These are phyloP conservation scores for Drosophila grimshawi DNA, from an alignment of 1,140 invertebrate genomes.

Conservation along the genomic window DNA sequence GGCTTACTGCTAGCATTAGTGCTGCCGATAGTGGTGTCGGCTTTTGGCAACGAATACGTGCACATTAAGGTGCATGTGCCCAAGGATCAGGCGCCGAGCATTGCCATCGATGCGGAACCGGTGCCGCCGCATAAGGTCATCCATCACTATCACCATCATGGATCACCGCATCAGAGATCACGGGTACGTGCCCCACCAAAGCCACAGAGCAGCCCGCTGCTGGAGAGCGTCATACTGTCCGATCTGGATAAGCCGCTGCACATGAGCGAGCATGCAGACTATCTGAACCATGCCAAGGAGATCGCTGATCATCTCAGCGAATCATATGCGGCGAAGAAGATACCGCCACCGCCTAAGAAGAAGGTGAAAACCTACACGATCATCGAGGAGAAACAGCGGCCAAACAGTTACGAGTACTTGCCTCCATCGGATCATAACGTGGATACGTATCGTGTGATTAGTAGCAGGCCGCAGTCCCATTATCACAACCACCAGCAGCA, in stretches of 20 bases:
- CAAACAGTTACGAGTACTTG: slow-evolving; percentile 49
- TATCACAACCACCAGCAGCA: slow-evolving; percentile 20
- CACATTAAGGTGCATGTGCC: slow-evolving; percentile 80
- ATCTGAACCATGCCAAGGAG: slow-evolving; percentile 74
- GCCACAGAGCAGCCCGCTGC: slow-evolving; percentile 54
- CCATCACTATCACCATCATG: slow-evolving; percentile 73
- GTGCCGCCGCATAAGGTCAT: slow-evolving; percentile 60
- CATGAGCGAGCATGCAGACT: slow-evolving; percentile 73
- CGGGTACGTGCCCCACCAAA: slow-evolving; percentile 24
- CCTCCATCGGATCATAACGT: slow-evolving; percentile 50
- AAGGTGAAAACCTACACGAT: slow-evolving; percentile 77
- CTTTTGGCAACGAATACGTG: slow-evolving; percentile 75
- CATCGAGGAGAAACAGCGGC: slow-evolving; percentile 64
- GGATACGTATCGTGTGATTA: slow-evolving; percentile 68
- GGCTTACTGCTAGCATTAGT: slow-evolving; percentile 4
- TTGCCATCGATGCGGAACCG: slow-evolving; percentile 35
- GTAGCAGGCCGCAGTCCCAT: slow-evolving; percentile 45
- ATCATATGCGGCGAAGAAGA: slow-evolving; percentile 55
- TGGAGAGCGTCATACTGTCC: slow-evolving; percentile 71
- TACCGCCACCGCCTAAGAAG: slow-evolving; percentile 54
- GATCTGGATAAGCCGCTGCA: slow-evolving; percentile 71
- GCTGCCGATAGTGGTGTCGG: slow-evolving; percentile 8
- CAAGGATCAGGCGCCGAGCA: slow-evolving; percentile 51
- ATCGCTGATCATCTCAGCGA: slow-evolving; percentile 63
- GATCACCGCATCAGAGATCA: slow-evolving; percentile 56